Evolutionary conservation across 2,888 invertebrate genomes (phyloP).

Genomic region (Macrosoma leucophasiata): DNA sequence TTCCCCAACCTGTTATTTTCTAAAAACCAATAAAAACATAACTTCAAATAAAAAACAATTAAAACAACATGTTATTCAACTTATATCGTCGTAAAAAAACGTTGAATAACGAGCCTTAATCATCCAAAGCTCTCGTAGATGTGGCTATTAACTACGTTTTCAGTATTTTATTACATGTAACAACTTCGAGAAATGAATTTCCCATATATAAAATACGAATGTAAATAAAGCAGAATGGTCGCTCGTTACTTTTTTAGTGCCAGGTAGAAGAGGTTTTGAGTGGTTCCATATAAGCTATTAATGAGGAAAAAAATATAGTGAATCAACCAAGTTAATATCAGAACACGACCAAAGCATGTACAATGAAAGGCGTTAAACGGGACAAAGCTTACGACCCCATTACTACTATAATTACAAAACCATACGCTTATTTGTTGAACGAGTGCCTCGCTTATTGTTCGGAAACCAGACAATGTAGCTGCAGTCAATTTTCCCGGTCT

Average conservation of each 20-base stretch:
- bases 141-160: slow-evolving; percentile 22
- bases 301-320: slow-evolving; percentile 10
- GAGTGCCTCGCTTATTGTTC: slow-evolving; percentile 43
- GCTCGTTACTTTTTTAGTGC: slow-evolving; percentile 1
- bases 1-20: too few species aligned
- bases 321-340: slow-evolving; percentile 33
- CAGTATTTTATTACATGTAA: slow-evolving; percentile 19
- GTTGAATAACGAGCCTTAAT: slow-evolving; percentile 24
- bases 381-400: slow-evolving; percentile 36
- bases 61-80: slow-evolving; percentile 26
- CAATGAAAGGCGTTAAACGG: slow-evolving; percentile 38
- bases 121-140: slow-evolving; percentile 18
- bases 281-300: slow-evolving; percentile 18
- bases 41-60: too few species aligned
- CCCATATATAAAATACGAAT: slow-evolving; percentile 4
- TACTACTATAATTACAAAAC: slow-evolving; percentile 44
- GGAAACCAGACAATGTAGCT: slow-evolving; percentile 41
- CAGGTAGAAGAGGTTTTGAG: slow-evolving; percentile 17
- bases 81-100: slow-evolving; percentile 22
- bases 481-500: slow-evolving; percentile 36
- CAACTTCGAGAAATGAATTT: slow-evolving; percentile 15
- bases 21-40: too few species aligned
- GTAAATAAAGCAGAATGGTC: slow-evolving; percentile 3
- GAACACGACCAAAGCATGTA: slow-evolving; percentile 31
- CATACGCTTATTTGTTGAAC: slow-evolving; percentile 45